Evolutionary conservation across 2,888 invertebrate genomes (phyloP).

Genomic region (Liodrosophila aerea): DNA sequence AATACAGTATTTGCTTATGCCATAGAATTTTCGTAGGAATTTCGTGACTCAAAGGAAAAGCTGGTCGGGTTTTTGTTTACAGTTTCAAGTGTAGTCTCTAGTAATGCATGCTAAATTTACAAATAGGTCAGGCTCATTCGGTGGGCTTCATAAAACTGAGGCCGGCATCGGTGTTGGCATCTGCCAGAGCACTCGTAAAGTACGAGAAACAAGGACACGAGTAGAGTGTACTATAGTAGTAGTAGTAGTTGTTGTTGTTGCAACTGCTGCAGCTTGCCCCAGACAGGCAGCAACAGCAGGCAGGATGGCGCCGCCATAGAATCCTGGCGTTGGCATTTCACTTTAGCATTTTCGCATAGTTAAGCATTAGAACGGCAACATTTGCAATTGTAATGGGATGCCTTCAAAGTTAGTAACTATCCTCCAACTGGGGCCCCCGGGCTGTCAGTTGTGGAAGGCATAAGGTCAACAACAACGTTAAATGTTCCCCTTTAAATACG

Average conservation of each 20-base stretch:
- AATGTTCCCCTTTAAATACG: no score
- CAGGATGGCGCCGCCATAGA: conserved; percentile 58
- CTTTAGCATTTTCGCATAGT: conserved; percentile 44
- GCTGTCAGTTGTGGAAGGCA: no score
- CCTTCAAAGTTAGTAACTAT: conserved; percentile 32
- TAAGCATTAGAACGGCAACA: conserved; percentile 66
- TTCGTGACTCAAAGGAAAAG: no score
- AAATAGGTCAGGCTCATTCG: no score
- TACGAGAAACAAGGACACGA: not conserved
- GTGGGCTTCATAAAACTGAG: no score
- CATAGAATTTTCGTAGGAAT: no score
- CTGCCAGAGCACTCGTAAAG: not conserved
- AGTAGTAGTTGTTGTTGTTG: conserved; percentile 10
- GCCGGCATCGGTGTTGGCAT: not conserved
- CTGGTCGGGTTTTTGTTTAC: no score
- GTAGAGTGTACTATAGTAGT: not conserved
- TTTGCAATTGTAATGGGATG: conserved; percentile 72
- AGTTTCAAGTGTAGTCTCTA: not conserved
- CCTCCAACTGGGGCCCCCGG: not conserved
- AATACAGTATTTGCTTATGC: no score
- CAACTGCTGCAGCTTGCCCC: conserved; percentile 9
- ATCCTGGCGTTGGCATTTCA: conserved; percentile 36
- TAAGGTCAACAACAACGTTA: no score
- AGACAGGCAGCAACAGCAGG: conserved; percentile 31
- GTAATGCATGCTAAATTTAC: no score